These are phyloP conservation scores for Eulemur mongoz DNA, from an alignment of 2,797 vertebrate genomes.

Conservation along the genomic window DNA sequence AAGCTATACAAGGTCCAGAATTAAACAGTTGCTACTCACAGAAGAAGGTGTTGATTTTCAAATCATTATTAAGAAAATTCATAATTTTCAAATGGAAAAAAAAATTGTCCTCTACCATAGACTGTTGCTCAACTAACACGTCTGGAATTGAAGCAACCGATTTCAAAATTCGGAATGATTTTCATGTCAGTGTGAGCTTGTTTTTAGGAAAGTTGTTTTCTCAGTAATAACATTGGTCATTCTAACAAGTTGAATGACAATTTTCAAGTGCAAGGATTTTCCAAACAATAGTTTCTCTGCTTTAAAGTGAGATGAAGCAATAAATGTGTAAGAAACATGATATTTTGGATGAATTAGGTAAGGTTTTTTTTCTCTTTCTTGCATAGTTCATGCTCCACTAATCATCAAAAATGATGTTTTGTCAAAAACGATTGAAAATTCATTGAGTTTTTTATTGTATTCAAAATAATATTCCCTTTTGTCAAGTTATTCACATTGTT, in stretches of 20 bases:
- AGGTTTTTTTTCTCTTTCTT: conserved; percentile 70
- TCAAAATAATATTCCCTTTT: conserved; percentile 82
- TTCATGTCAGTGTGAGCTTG: conserved; percentile 71
- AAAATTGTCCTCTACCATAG: not conserved
- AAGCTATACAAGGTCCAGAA: conserved; percentile 33
- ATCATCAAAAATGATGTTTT: conserved; percentile 81
- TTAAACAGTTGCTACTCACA: conserved; percentile 41
- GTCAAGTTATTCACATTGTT: conserved; percentile 71
- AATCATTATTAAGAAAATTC: conserved; percentile 60
- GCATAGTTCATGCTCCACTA: conserved; percentile 75
- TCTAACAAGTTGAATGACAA: conserved; percentile 79
- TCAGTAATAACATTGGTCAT: conserved; percentile 76
- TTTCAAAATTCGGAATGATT: conserved; percentile 20
- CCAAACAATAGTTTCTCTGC: conserved; percentile 31
- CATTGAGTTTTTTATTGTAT: conserved; percentile 79
- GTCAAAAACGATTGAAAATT: conserved; percentile 81
- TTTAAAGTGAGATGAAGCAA: conserved; percentile 59
- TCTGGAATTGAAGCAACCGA: conserved; percentile 38
- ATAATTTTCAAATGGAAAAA: conserved; percentile 54
- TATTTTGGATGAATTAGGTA: conserved; percentile 83
- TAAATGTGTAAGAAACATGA: conserved; percentile 77
- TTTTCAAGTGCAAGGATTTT: conserved; percentile 66
- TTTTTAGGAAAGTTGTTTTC: conserved; percentile 71
- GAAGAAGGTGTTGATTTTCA: not conserved
- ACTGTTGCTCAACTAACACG: not conserved